These are phyloP conservation scores for Sphaerolaimus hirsutus DNA, from an alignment of 2,888 invertebrate genomes.

Conservation along the genomic window DNA sequence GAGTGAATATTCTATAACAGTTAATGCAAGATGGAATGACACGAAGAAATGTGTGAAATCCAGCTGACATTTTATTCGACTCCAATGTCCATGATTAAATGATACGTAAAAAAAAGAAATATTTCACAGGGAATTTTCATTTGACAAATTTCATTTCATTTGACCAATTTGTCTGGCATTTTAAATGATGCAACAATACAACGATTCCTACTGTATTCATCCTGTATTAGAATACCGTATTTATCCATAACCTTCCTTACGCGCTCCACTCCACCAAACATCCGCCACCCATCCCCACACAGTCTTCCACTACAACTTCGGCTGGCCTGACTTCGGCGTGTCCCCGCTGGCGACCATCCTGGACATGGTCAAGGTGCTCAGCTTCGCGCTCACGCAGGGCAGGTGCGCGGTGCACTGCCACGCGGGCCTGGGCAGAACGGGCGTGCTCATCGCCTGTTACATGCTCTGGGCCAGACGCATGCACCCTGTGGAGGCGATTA, in stretches of 20 bases:
- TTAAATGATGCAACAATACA: too few species aligned
- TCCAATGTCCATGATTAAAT: too few species aligned
- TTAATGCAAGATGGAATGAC: background rate
- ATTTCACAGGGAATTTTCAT: too few species aligned
- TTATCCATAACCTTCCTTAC: background rate
- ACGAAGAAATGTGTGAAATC: too few species aligned
- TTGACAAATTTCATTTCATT: too few species aligned
- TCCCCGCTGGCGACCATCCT: constrained; percentile 49
- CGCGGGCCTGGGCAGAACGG: constrained; percentile 51
- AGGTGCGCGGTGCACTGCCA: constrained; percentile 48
- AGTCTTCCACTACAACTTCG: constrained; percentile 75
- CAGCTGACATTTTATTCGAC: too few species aligned
- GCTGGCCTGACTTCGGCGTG: constrained; percentile 58
- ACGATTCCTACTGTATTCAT: too few species aligned
- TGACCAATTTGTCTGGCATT: too few species aligned
- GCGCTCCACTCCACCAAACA: background rate
- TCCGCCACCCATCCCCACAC: constrained; percentile 15
- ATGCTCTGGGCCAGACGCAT: constrained; percentile 52
- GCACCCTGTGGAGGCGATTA: constrained; percentile 51
- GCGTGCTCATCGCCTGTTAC: constrained; percentile 62
- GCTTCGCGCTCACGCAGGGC: constrained; percentile 51
- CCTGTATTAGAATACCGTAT: too few species aligned
- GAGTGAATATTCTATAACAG: background rate
- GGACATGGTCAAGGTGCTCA: constrained; percentile 68
- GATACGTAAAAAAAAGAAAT: too few species aligned